phyloP scores from a whole-genome alignment of 2,797 vertebrate species.

The Hypotaenidia okinawae region DNA sequence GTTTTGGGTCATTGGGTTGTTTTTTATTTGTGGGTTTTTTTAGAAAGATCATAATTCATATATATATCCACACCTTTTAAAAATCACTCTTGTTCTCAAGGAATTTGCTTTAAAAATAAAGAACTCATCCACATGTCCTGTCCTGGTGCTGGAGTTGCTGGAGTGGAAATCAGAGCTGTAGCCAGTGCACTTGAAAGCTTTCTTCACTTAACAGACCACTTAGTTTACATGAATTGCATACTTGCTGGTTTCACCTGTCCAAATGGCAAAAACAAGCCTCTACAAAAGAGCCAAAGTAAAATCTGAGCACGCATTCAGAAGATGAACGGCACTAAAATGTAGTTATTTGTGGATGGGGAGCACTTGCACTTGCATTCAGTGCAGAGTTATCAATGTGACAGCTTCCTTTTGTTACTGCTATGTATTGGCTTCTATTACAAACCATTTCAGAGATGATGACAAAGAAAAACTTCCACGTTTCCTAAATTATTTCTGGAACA shows the following conservation, averaged over 20 bases:
- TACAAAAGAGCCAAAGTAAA: slow-evolving; percentile 53
- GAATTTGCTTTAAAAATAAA: slow-evolving; percentile 51
- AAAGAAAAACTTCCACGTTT: slow-evolving; percentile 68
- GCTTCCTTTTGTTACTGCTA: slow-evolving; percentile 66
- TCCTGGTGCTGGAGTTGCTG: slow-evolving; percentile 11
- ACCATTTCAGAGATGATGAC: slow-evolving; percentile 41
- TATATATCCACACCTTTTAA: slow-evolving; percentile 32
- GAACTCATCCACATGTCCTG: slow-evolving; percentile 35
- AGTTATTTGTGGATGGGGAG: slow-evolving; percentile 48
- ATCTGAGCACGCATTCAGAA: slow-evolving; percentile 31
- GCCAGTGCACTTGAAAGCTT: slow-evolving; percentile 20
- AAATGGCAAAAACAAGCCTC: slow-evolving; percentile 68
- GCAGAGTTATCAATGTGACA: slow-evolving; percentile 62
- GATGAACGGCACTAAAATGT: slow-evolving; percentile 58
- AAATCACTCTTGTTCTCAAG: slow-evolving; percentile 40
- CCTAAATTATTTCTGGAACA: slow-evolving; percentile 64
- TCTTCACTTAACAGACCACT: slow-evolving; percentile 35
- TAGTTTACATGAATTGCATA: slow-evolving; percentile 51
- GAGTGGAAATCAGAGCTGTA: slow-evolving; percentile 27
- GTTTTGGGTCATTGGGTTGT: slow-evolving; percentile 8
- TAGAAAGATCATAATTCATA: slow-evolving; percentile 46
- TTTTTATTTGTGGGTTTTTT: slow-evolving; percentile 38
- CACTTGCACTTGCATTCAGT: slow-evolving; percentile 50
- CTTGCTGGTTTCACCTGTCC: slow-evolving; percentile 64
- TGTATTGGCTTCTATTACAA: slow-evolving; percentile 56